Evolutionary conservation across 2,797 vertebrate species (phyloP).

Genomic region (Perodicticus potto): DNA sequence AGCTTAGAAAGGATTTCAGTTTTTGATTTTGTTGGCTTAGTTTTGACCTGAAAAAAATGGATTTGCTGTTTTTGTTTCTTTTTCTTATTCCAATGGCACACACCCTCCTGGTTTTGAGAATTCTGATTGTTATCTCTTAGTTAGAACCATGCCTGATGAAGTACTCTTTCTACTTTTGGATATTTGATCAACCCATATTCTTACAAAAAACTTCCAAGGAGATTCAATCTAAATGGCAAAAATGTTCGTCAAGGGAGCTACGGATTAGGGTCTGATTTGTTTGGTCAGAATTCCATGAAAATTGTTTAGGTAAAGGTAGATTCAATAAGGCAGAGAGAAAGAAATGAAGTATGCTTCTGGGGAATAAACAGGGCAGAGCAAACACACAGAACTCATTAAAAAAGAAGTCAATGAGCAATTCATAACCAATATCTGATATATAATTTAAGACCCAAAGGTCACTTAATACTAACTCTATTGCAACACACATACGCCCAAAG

Average conservation of each 20-base stretch:
- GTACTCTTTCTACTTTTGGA: constrained; percentile 43
- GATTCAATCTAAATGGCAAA: constrained; percentile 63
- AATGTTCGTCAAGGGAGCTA: constrained; percentile 64
- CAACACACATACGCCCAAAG: constrained; percentile 42
- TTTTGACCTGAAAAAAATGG: constrained; percentile 77
- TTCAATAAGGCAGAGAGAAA: constrained; percentile 66
- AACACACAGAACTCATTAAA: constrained; percentile 66
- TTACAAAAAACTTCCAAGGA: constrained; percentile 63
- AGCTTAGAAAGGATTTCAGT: constrained; percentile 55
- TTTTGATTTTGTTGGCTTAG: constrained; percentile 53
- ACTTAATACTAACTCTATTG: constrained; percentile 67
- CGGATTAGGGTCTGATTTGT: constrained; percentile 40
- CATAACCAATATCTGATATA: constrained; percentile 68
- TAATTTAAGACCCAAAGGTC: constrained; percentile 74
- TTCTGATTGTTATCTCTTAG: constrained; percentile 66
- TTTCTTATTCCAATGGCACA: constrained; percentile 71
- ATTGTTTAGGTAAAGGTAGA: constrained; percentile 58
- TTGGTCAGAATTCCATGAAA: constrained; percentile 47
- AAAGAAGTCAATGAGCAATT: constrained; percentile 49
- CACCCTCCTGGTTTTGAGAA: constrained; percentile 71
- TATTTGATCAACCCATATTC: constrained; percentile 57
- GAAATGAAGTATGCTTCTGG: constrained; percentile 47
- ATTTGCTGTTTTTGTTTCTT: constrained; percentile 70
- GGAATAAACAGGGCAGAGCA: constrained; percentile 36
- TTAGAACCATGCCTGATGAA: constrained; percentile 42